Conservation (phyloP, 2,113 vertebrate species). For the Hymenochirus boettgeri region DNA sequence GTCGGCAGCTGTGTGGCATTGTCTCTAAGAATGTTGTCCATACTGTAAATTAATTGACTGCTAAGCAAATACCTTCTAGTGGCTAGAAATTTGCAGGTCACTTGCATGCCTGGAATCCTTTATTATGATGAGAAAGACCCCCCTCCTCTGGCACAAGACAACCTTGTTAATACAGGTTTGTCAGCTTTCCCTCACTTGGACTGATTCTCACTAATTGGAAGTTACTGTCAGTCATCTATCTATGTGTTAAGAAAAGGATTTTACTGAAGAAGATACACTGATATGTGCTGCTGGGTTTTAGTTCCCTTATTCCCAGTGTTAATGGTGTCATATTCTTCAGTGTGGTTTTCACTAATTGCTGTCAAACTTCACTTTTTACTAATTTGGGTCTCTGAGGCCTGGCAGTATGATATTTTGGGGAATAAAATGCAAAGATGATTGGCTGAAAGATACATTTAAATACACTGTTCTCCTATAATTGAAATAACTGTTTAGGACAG, state of each 20-base stretch:
- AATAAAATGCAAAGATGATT: constrained; percentile 16
- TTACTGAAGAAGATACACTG: constrained; percentile 25
- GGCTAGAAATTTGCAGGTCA: constrained; percentile 26
- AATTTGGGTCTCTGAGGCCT: constrained; percentile 32
- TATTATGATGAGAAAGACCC: constrained; percentile 8
- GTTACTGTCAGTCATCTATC: constrained; percentile 38
- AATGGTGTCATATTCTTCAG: constrained; percentile 40
- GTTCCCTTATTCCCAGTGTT: constrained; percentile 42
- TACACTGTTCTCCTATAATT: constrained; percentile 2
- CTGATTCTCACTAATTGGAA: constrained; percentile 38
- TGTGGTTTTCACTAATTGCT: constrained; percentile 40
- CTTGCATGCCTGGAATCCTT: constrained; percentile 25
- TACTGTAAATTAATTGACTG: constrained; percentile 18
- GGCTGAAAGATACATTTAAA: constrained; percentile 9
- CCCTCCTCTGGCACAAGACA: constrained; percentile 25
- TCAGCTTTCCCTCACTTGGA: constrained; percentile 42
- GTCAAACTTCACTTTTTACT: constrained; percentile 36
- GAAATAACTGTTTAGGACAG: no score
- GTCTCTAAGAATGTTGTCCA: constrained; percentile 1
- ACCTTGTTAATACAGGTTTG: constrained; percentile 28
- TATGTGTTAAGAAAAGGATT: constrained; percentile 28
- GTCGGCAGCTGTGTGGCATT: background rate
- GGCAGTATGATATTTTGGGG: constrained; percentile 17
- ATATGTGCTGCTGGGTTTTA: constrained; percentile 31
- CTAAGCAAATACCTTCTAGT: background rate